Evolutionary conservation across 2,797 vertebrate species (phyloP), one percentile per base, ranked within the genome.

Genomic region (Sparus aurata): DNA sequence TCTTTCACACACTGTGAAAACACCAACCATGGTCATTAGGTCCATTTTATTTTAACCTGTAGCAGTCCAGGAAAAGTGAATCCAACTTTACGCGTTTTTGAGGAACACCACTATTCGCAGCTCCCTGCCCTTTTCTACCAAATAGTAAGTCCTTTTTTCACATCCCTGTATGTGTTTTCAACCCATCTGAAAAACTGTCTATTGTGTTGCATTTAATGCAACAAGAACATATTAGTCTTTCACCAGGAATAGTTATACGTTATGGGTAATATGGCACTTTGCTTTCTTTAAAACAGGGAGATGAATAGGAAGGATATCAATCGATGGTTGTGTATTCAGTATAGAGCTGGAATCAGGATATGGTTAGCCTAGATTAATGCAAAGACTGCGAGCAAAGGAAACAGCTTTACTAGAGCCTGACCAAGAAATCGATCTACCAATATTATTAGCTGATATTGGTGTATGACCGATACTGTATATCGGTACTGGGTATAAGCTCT

Each of bases 1-100:
- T 79, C 55, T 27, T 76, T 55, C 11, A 73, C 45, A 73, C 64
- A 66, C 65, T 65, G 16, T 64, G 22, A 80, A 59, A 52, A 57
- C 50, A 47, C 63, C 46, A 50, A 18, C 77, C 49, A 23, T 43
- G 64, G 75, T 49, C 75, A 34, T 50, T 58, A 49, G 18, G 27
- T 75, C 20, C 2, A n/a, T 34, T 55, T 68, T 1, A 18, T 50
- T 67, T 75, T 72, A 69, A 27, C 22, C 46, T 47, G 52, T 15
- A 49, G 50, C 30, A 43, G 60, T 23, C 11, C 17, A 2, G 22
- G 20, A 41, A 59, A 54, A 30, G 62, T 53, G 13, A 23, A 15
- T 25, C 9, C 20, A 54, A 46, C n/a, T 25, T 1, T 11, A 18
- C 13, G 27, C 55, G 57, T 30, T 66, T 30, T 65, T 8, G 18